These are phyloP conservation scores for Mionectes macconnelli DNA, from an alignment of 2,113 vertebrate genomes.

Conservation along the genomic window DNA sequence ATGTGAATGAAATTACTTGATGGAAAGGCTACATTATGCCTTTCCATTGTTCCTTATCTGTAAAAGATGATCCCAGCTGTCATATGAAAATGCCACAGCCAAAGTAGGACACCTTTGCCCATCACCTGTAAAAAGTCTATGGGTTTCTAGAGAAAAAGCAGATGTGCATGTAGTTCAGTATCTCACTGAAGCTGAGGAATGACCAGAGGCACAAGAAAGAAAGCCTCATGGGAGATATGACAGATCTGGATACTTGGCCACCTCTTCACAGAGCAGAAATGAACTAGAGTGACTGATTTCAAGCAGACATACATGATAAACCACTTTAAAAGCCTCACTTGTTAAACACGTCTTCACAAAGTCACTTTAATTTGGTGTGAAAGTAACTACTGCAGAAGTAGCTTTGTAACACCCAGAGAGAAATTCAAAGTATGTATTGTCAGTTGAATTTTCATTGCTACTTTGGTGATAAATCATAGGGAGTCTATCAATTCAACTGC, in stretches of 20 bases:
- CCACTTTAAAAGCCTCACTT: not conserved
- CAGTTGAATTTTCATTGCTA: conserved; percentile 1
- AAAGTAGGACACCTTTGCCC: not conserved
- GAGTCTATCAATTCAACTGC: not conserved
- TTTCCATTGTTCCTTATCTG: not conserved
- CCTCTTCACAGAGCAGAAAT: not conserved
- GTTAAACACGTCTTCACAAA: not conserved
- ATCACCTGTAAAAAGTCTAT: not conserved
- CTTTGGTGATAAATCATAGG: conserved; percentile 16
- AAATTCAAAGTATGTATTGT: conserved; percentile 4
- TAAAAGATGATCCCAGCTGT: not conserved
- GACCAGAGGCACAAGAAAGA: not conserved
- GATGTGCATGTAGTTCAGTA: accelerated
- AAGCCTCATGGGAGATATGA: not conserved
- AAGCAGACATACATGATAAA: not conserved
- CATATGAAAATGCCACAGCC: not conserved
- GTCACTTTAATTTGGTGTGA: not conserved
- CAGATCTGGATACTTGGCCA: not conserved
- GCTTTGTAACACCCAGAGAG: not conserved
- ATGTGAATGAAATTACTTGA: not conserved
- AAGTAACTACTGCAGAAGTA: not conserved
- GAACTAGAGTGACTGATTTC: not conserved
- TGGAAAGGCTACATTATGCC: not conserved
- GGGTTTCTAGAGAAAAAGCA: not conserved
- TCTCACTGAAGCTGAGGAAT: not conserved